phyloP scores from a whole-genome alignment of 2,888 invertebrate species.

The Hemithea aestivaria region DNA sequence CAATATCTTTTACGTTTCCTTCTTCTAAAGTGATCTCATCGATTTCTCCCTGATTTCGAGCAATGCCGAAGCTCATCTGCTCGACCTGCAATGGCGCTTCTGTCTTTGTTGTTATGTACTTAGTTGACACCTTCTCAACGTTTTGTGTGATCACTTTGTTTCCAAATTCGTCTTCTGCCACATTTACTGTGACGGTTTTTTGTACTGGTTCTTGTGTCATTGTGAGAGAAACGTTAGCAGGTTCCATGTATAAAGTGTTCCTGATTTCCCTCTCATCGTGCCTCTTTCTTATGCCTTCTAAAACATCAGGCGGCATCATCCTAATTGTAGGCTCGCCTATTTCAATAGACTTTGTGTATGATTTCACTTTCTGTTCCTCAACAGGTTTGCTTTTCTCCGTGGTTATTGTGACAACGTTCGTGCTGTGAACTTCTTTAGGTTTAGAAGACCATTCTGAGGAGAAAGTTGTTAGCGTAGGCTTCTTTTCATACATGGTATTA shows the following conservation, averaged over 20 bases:
- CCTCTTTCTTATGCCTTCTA: conserved; percentile 62
- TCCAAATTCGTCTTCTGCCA: conserved; percentile 70
- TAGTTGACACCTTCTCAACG: conserved; percentile 64
- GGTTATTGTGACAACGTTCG: conserved; percentile 69
- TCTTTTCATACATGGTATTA: conserved; percentile 61
- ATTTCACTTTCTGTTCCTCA: conserved; percentile 52
- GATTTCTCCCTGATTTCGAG: conserved; percentile 57
- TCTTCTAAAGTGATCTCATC: conserved; percentile 64
- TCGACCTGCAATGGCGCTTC: conserved; percentile 72
- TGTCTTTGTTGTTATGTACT: conserved; percentile 59
- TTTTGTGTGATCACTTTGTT: conserved; percentile 74
- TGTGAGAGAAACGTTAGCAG: conserved; percentile 62
- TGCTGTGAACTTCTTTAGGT: conserved; percentile 46
- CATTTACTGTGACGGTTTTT: conserved; percentile 73
- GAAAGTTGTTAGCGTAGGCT: conserved; percentile 46
- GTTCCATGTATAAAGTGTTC: conserved; percentile 66
- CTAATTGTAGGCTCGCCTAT: conserved; percentile 63
- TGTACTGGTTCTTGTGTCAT: conserved; percentile 73
- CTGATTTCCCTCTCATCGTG: conserved; percentile 57
- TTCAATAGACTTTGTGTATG: conserved; percentile 74
- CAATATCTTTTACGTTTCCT: conserved; percentile 65
- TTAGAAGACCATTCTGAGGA: conserved; percentile 57
- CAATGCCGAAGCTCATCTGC: conserved; percentile 69
- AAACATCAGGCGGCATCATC: conserved; percentile 66
- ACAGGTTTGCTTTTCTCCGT: conserved; percentile 56